Base-by-base conservation (phyloP, 2,888 invertebrate species). In the Acrocyrtus sp. region DNA sequence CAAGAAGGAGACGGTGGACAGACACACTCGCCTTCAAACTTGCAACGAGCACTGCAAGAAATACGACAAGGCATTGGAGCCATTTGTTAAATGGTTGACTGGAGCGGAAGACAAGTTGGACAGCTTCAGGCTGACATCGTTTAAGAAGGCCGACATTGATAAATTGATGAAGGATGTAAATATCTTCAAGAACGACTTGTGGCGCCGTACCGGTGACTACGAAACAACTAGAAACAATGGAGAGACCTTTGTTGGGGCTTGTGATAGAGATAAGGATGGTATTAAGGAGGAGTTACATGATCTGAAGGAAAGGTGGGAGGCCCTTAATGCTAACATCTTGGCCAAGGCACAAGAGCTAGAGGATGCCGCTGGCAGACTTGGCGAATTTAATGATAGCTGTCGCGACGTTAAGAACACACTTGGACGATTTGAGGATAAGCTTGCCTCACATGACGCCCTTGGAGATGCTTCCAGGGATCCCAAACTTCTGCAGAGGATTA, bases 151-250 rank as follows among this genome's bases (percentile, higher is more conserved):
- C 72, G 94, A 94, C 81, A 90, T 96, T 17, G 95, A 95, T 83
- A 92, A 92, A 80, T 95, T 95, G 83, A 86, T 97, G 3, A 90
- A 92, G 61, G 96, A 96, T 81, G 86, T 96, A 65, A 94, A 95
- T 82, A 89, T 89, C 56, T 92, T 97, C 87, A 90, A 96, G 81
- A 96, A 95, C 82, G 97, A 97, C 82, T 91, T 96, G 0, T 93
- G 95, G 91, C 94, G 95, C 84, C 93, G 93, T 82, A 93, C 94
- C 15, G 95, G 95, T 10, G 97, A 97, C 85, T 96, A 92, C 82
- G 97, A 97, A 82, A 94, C 93, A 84, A 92, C 93, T 79, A 90
- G 90, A 83, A 90, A 91, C 0, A 86, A 94, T 2, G 96, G 96
- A 0, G 95, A 96, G 82, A 91, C 93, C 0, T 94, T 97, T 87